Base-by-base conservation (phyloP, 2,113 vertebrate species). In the Anthoscopus minutus region DNA sequence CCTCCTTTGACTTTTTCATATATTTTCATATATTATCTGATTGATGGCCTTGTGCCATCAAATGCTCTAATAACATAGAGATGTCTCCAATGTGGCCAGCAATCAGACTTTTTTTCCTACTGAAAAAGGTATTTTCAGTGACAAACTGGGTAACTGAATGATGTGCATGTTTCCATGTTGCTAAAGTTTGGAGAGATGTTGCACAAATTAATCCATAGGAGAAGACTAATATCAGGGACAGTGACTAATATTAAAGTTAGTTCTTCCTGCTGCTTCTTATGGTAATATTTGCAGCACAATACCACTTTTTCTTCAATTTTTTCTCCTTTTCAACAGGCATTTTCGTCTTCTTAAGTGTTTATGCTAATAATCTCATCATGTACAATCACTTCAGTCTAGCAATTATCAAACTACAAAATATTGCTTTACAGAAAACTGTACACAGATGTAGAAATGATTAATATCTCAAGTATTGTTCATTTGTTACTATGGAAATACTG, bases 401-500 rank as follows among this genome's bases (percentile, higher is more conserved):
- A 98, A 97, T 98, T 98, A 97, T 97, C 94, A 95, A 97, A 89
- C 94, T 97, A 95, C 77, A 97, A 96, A 97, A 95, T 93, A 89
- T 86, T 97, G 86, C 90, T 97, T 97, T 97, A 96, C 79, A 96
- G 81, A 7, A 94, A 97, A 97, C n/a, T 71, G 54, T 97, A 96
- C 81, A 95, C 54, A 91, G 95, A 96, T 96, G 93, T 79, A 96
- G 91, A 96, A 94, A 93, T 4, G 15, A 98, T 98, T 98, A 97
- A 97, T 98, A 96, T 96, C 93, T 93, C 77, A 58, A 82, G 86
- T 80, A 96, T 73, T 96, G 78, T 97, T 98, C 97, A 96, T 98
- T 97, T 97, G 98, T 98, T 98, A 96, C 97, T 96, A 97, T 98
- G 97, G 98, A 97, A 97, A 98, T 97, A 30, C 50, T 88, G 35